Conservation (phyloP, 2,888 invertebrate species). For the Panopea generosa region DNA sequence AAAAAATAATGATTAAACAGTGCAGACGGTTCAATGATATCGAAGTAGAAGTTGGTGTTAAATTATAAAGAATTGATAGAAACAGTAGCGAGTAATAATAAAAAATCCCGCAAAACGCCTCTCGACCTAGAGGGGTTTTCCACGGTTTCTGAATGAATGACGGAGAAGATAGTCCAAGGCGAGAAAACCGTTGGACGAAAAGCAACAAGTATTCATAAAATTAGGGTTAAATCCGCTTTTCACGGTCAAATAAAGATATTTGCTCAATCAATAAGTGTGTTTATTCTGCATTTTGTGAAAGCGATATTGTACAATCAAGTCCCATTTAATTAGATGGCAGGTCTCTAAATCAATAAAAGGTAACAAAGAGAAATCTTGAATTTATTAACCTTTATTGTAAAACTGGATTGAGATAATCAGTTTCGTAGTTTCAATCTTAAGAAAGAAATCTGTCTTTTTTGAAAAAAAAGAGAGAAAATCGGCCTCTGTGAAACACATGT, state of each 20-base stretch:
- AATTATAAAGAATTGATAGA: neutral
- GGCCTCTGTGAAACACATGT: too few relatives aligned
- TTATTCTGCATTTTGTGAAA: neutral
- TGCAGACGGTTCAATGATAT: too few relatives aligned
- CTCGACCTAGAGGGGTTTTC: neutral
- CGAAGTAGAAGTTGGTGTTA: too few relatives aligned
- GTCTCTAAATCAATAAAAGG: too few relatives aligned
- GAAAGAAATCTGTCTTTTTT: too few relatives aligned
- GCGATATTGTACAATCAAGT: neutral
- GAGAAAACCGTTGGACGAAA: conserved; percentile 1
- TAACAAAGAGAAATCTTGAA: too few relatives aligned
- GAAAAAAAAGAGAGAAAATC: too few relatives aligned
- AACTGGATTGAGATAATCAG: too few relatives aligned
- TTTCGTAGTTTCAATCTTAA: too few relatives aligned
- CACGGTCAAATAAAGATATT: neutral
- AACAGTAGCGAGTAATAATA: neutral
- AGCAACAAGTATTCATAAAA: conserved; percentile 1
- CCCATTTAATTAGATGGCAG: too few relatives aligned
- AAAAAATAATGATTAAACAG: neutral
- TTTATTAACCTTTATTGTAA: too few relatives aligned
- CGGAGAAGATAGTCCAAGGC: neutral
- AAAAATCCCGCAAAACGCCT: neutral
- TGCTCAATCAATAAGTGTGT: neutral
- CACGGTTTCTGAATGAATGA: conserved; percentile 1
- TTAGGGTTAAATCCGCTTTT: neutral